Percentiles rank a stretch among this genome's conserved stretches.
phyloP scores from a whole-genome alignment of 2,888 invertebrate species.

The Protodeltote pygarga region DNA sequence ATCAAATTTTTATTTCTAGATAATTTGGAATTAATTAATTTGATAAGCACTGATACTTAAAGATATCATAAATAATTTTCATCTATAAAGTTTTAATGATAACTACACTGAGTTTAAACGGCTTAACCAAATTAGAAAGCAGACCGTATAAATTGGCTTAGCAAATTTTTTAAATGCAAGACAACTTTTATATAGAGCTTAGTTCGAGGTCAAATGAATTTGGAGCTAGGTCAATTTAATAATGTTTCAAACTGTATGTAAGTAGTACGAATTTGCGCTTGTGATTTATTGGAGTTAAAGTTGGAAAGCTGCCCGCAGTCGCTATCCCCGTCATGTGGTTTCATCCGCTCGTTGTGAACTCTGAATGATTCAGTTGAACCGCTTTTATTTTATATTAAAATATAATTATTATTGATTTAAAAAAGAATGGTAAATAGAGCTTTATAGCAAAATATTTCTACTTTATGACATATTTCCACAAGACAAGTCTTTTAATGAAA shows the following conservation, averaged over 20 bases:
- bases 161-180: neutral
- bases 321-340: conserved; percentile 46
- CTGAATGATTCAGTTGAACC: conserved; percentile 4
- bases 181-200: neutral
- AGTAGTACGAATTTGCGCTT: conserved; percentile 64
- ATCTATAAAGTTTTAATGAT: no score
- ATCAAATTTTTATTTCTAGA: no score
- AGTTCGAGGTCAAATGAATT: conserved; percentile 42
- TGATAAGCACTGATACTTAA: no score
- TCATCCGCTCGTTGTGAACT: conserved; percentile 33
- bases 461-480: no score
- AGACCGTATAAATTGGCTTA: no score
- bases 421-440: neutral
- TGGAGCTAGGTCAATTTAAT: conserved; percentile 70
- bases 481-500: no score
- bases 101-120: no score
- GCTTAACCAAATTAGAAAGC: no score
- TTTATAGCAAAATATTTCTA: no score
- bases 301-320: conserved; percentile 74
- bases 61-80: no score
- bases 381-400: conserved; percentile 7
- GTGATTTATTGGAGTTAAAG: conserved; percentile 74
- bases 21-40: no score
- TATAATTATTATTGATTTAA: conserved; percentile 4
- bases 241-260: conserved; percentile 72